phyloP scores from a whole-genome alignment of 2,888 invertebrate species.

The Scaeva pyrastri region DNA sequence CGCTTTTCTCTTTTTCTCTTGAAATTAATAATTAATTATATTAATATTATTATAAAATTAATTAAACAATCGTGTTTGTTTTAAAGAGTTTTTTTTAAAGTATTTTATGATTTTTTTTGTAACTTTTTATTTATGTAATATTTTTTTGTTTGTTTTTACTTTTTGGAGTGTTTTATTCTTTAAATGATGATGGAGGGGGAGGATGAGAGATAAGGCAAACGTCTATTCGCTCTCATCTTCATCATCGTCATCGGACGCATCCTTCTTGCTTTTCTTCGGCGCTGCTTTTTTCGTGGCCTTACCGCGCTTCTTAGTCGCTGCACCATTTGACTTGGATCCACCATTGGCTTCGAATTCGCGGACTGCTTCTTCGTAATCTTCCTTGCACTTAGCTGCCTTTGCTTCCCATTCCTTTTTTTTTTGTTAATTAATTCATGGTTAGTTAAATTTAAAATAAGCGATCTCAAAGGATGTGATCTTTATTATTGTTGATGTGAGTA shows the following conservation, averaged over 20 bases:
- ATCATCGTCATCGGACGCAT: slow-evolving; percentile 87
- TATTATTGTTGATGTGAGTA: neutral
- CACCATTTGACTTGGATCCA: slow-evolving; percentile 85
- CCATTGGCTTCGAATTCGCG: slow-evolving; percentile 94
- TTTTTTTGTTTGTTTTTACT: slow-evolving; percentile 65
- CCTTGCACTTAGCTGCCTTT: slow-evolving; percentile 94
- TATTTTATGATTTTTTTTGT: slow-evolving; percentile 66
- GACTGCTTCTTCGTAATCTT: slow-evolving; percentile 94
- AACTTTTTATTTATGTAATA: slow-evolving; percentile 65
- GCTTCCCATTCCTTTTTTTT: slow-evolving; percentile 95
- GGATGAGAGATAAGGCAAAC: slow-evolving; percentile 54
- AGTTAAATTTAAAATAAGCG: neutral
- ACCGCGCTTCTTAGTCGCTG: slow-evolving; percentile 85
- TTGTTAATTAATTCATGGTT: too few relatives aligned
- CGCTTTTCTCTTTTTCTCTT: slow-evolving; percentile 76
- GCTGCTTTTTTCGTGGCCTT: slow-evolving; percentile 84
- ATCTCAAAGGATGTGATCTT: too few relatives aligned
- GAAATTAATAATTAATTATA: slow-evolving; percentile 74
- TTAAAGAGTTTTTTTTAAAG: slow-evolving; percentile 69
- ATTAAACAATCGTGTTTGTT: slow-evolving; percentile 74
- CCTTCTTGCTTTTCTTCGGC: slow-evolving; percentile 85
- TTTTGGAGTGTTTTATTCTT: slow-evolving; percentile 71
- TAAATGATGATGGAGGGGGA: slow-evolving; percentile 52
- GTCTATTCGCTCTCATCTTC: slow-evolving; percentile 88
- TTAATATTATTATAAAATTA: slow-evolving; percentile 75